These are phyloP conservation scores for Pammene aurita DNA, from an alignment of 2,888 invertebrate genomes.

Conservation along the genomic window DNA sequence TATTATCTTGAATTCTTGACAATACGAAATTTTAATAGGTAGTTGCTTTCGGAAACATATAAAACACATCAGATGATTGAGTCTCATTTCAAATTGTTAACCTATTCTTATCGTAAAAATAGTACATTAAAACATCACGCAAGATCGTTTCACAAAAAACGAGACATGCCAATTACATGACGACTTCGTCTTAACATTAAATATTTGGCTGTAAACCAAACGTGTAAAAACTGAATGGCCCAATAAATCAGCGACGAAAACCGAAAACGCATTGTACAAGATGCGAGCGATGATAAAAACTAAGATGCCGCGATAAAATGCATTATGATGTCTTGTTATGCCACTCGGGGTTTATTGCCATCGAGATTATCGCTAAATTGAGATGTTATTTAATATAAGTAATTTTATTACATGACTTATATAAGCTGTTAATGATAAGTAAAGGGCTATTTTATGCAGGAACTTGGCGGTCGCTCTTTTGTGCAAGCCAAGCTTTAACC, in stretches of 20 bases:
- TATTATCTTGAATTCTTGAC: no score
- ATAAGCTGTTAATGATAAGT: conserved; percentile 1
- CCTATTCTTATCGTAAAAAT: not conserved
- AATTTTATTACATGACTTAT: conserved; percentile 21
- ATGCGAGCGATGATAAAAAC: conserved; percentile 29
- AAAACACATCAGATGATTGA: no score
- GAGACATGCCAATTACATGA: not conserved
- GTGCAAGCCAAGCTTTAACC: not conserved
- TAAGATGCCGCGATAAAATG: conserved; percentile 37
- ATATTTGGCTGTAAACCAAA: conserved; percentile 34
- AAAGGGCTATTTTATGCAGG: not conserved
- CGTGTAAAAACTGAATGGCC: conserved; percentile 28
- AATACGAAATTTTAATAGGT: no score
- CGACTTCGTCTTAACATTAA: conserved; percentile 6
- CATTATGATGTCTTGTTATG: conserved; percentile 42
- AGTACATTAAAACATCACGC: not conserved
- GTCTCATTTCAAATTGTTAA: no score
- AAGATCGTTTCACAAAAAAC: not conserved
- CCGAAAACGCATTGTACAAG: conserved; percentile 29
- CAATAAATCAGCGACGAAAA: conserved; percentile 35
- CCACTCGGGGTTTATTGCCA: conserved; percentile 35
- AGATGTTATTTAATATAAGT: conserved; percentile 33
- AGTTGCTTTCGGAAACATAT: no score
- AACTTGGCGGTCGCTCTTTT: conserved; percentile 18
- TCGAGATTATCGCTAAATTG: conserved; percentile 35